Base-by-base conservation (phyloP, 1,140 invertebrate species). In the Sipha flava region DNA sequence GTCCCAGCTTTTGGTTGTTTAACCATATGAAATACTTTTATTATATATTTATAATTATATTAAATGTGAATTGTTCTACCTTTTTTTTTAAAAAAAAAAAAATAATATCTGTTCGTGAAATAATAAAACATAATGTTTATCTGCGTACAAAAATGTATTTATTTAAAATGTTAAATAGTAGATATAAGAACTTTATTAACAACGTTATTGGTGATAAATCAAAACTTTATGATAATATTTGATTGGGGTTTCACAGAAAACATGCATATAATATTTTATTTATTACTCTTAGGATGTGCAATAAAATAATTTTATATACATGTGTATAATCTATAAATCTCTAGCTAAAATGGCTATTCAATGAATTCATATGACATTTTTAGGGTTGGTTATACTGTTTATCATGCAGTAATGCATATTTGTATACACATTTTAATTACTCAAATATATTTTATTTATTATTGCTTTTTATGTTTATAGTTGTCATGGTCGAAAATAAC, bases 101-200 rank as follows among this genome's bases (percentile, higher is more conserved):
- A 18, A n/a, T 37, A 59, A 37, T 64, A 31, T 23, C n/a, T 23
- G n/a, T 66, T 23, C 21, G 64, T 21, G 14, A 66, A 66, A 66
- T 66, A 66, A 66, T 66, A 40, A 23, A 66, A 66, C 31, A 16
- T 6, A n/a, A 66, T 66, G 21, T 70, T 66, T 66, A 66, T 66
- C 21, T 23, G 62, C 37, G 14, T 14, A 43, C n/a, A 16, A 66
- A 66, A 40, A 34, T n/a, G 59, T 62, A 62, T 62, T 66, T n/a
- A 43, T 66, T 43, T 66, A 21, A 40, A 40, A 43, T 66, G 40
- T 43, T 40, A 66, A 40, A 66, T 26, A 47, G 40, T 70, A 23
- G 40, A 47, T 66, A 23, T 70, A 70, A 70, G 66, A 70, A 70
- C 66, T 70, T 70, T 47, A 70, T 70, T 47, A 45, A 68, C 16